Percentiles rank a stretch among this genome's conserved stretches.
These are phyloP conservation scores for Drosophila robusta DNA, from an alignment of 2,888 invertebrate species.

Conservation along the genomic window DNA sequence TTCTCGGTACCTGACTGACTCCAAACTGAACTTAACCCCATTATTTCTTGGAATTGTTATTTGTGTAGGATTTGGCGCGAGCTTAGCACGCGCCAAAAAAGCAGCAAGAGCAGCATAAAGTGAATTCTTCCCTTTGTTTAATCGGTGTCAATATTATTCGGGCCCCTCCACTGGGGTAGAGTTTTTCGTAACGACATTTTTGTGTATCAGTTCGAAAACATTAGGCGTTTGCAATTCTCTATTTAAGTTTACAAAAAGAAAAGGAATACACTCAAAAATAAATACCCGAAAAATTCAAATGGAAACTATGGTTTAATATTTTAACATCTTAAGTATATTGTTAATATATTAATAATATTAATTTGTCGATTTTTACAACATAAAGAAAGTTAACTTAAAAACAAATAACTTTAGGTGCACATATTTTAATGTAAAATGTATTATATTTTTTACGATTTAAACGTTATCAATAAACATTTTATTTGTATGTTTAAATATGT, in stretches of 20 bases:
- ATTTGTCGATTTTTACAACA: too few relatives aligned
- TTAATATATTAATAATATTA: too few relatives aligned
- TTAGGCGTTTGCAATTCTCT: neutral
- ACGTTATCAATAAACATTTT: too few relatives aligned
- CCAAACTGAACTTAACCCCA: slow-evolving; percentile 73
- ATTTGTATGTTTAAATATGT: too few relatives aligned
- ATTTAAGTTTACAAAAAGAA: neutral
- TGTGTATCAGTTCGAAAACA: neutral
- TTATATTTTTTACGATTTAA: too few relatives aligned
- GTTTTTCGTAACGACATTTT: slow-evolving; percentile 37
- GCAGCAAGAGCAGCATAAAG: slow-evolving; percentile 1
- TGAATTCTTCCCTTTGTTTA: slow-evolving; percentile 36
- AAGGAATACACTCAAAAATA: neutral
- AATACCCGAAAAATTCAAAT: neutral
- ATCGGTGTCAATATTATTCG: slow-evolving; percentile 53
- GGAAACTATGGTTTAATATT: too few relatives aligned
- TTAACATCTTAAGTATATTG: too few relatives aligned
- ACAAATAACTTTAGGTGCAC: too few relatives aligned
- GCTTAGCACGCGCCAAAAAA: slow-evolving; percentile 72
- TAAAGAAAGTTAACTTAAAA: too few relatives aligned
- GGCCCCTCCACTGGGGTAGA: slow-evolving; percentile 1
- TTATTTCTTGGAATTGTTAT: slow-evolving; percentile 61
- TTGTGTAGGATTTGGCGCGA: slow-evolving; percentile 53
- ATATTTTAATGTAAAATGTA: too few relatives aligned
- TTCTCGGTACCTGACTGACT: slow-evolving; percentile 59